Conservation (phyloP, 2,797 vertebrate genomes). For the Rhinichthys osculus region DNA sequence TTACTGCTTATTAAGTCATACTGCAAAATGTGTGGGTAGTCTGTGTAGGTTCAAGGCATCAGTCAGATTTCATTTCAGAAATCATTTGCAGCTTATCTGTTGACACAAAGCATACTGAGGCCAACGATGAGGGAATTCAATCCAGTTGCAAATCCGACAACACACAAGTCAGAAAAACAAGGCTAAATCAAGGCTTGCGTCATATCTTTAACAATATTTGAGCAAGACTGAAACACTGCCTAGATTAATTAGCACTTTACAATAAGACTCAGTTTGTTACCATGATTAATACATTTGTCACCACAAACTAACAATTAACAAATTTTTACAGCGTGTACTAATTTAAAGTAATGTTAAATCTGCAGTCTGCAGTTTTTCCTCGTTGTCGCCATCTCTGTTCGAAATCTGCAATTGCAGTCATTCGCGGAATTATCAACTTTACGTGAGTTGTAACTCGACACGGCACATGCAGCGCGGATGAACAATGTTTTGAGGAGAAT, state of each 20-base stretch:
- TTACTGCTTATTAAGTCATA: conserved; percentile 22
- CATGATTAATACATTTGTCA: background rate
- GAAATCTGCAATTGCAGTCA: too few relatives aligned
- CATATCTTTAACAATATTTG: background rate
- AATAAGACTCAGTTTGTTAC: background rate
- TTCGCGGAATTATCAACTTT: too few relatives aligned
- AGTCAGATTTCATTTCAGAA: conserved; percentile 17
- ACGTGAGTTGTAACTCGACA: too few relatives aligned
- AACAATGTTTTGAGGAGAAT: too few relatives aligned
- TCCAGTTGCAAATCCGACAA: background rate
- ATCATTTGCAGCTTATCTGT: background rate
- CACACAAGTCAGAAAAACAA: background rate
- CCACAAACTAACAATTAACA: background rate
- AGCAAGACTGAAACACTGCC: background rate
- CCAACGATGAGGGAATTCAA: background rate
- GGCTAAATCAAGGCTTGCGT: background rate
- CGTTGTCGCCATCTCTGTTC: too few relatives aligned
- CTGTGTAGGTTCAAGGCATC: conserved; percentile 15
- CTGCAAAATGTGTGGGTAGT: background rate
- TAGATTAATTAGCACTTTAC: background rate
- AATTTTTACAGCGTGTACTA: background rate
- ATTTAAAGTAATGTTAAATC: too few relatives aligned
- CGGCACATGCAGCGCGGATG: too few relatives aligned
- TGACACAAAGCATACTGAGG: background rate
- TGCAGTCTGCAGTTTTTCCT: too few relatives aligned